Evolutionary conservation across 2,888 invertebrate genomes (phyloP), one percentile per base, ranked within the genome.

Genomic region (Lithophane socia): DNA sequence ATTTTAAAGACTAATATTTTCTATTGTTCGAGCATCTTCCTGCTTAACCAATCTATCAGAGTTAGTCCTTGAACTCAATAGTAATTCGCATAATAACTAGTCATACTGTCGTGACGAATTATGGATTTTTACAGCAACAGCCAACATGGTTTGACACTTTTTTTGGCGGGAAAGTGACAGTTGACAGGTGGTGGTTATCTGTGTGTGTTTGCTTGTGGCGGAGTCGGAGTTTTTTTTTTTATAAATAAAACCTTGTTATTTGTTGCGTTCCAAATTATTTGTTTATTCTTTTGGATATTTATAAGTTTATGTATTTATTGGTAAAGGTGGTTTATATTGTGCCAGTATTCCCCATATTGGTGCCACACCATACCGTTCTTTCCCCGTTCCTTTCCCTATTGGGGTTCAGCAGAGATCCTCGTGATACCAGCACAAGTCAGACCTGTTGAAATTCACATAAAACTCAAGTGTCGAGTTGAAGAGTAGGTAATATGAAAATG

Each of bases 281-380:
- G 78, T 83, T 74, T 78, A 82, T 80, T 88, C 78, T 76, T 79
- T 80, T 77, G 80, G 64, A 69, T 85, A 76, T 86, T 74, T 74
- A 63, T 85, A 83, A 9, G 72, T 88, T 69, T 88, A 87, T 84
- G 80, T 87, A 88, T 88, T 47, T 87, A 87, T 86, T 86, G 86
- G 86, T 80, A 77, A 75, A 75, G 80, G 86, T 84, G 82, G 63
- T 80, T 73, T 73, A 73, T 73, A 64, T 76, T 65, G 60, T 52
- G 60, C 83, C 79, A 85, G 63, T 83, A 80, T 54, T 66, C 12
- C 18, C 24, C 37, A 44, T 77, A 54, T 83, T 84, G 74, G 77
- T 77, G 66, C 65, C 56, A 65, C 79, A 82, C 74, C 74, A 75
- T 81, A 73, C 85, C 86, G 54, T 71, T 72, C 56, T 83, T 56